These are phyloP conservation scores for Cinclus mexicanus DNA, from an alignment of 2,113 vertebrate species.

Conservation along the genomic window DNA sequence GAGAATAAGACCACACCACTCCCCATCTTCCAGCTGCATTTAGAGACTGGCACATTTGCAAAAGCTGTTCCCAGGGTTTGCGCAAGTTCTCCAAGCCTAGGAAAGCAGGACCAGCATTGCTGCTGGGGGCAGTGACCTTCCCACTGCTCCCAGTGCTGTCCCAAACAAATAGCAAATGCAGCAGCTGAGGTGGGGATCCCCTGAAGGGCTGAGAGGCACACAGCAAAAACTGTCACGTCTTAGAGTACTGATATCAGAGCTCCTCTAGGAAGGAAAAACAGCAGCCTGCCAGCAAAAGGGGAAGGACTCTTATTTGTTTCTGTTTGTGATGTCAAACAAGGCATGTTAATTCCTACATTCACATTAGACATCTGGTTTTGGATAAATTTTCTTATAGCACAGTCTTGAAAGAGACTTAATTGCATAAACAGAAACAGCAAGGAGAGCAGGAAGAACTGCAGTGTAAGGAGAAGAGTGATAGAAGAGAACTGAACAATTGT, in stretches of 20 bases:
- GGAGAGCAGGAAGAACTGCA: background rate
- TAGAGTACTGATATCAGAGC: background rate
- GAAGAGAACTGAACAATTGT: background rate
- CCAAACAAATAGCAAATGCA: accelerated
- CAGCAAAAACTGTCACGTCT: background rate
- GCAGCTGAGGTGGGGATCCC: background rate
- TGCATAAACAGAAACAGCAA: background rate
- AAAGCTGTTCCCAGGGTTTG: background rate
- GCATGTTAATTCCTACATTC: background rate
- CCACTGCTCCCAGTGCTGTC: background rate
- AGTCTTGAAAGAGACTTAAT: background rate
- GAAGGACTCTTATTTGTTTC: background rate
- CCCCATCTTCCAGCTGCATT: background rate
- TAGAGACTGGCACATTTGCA: background rate
- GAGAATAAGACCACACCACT: no score
- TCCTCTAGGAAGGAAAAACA: background rate
- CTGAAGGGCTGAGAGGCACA: background rate
- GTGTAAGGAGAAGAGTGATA: background rate
- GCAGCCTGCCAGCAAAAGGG: background rate
- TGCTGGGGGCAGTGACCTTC: background rate
- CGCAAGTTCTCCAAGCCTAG: background rate
- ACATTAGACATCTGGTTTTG: background rate
- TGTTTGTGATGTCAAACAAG: background rate
- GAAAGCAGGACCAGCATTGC: background rate
- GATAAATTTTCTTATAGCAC: background rate